Base-by-base conservation (phyloP, 2,113 vertebrate species). In the Corythornis madagascariensis region DNA sequence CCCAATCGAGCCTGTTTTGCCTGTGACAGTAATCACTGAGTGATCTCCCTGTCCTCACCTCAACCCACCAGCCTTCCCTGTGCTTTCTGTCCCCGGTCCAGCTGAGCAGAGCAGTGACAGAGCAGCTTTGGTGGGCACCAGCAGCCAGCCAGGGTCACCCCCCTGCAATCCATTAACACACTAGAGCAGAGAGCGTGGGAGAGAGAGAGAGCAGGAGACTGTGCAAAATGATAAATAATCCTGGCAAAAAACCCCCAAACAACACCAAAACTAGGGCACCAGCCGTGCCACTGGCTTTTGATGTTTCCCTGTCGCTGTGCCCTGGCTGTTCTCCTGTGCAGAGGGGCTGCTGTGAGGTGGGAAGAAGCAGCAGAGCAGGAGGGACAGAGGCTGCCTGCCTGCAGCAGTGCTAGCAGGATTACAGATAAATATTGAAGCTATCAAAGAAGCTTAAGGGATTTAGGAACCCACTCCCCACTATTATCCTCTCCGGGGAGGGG, bases 361-460 rank as follows among this genome's bases (percentile, higher is more conserved):
- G 89, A 92, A 85, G 71, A 8, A 84, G 47, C 64, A 40, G 75
- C 45, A 17, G 60, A 57, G 86, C 86, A 47, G 4, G 35, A 31
- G 70, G 65, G 65, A 60, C 77, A 61, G 48, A 13, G 85, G 60
- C 81, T 91, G 84, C 33, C 59, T 40, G 76, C n/a, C 12, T 33
- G 59, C 53, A 45, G 87, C 60, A 47, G 69, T 8, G 1, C 52
- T n/a, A 63, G 91, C 33, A 40, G 92, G 95, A 94, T 94, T 94
- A 91, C 67, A 66, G 94, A 92, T 87, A 93, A 93, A 96, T 91
- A 92, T 91, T 92, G 89, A 94, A 87, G 88, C 88, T 95, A 91
- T 95, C 91, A 91, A 95, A 96, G 95, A 70, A 93, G 94, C 91
- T 93, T 91, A 93, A 89, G 53, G 91, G 95, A 93, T 96, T 95